Percentiles rank a stretch among this genome's conserved stretches.
phyloP scores from a whole-genome alignment of 37 sponge, comb jelly and placozoan species.

The Sycon ciliatum region DNA sequence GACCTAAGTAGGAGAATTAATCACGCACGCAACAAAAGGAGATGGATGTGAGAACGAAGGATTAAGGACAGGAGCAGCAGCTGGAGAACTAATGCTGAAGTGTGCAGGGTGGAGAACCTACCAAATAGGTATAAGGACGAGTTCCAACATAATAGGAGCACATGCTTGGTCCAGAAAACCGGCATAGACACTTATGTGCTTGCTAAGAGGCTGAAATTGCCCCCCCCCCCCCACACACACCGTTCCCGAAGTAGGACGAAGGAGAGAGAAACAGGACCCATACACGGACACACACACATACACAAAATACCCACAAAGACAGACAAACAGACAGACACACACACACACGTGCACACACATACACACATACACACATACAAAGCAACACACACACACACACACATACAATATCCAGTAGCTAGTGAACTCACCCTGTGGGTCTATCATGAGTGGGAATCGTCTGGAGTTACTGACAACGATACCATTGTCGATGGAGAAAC shows the following conservation, averaged over 20 bases:
- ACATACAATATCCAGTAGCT: too few species aligned
- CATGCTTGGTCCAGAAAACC: too few species aligned
- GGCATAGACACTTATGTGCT: too few species aligned
- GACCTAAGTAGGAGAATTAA: slow-evolving; percentile 46
- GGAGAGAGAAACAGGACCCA: too few species aligned
- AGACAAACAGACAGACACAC: too few species aligned
- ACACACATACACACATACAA: background rate
- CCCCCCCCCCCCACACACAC: background rate
- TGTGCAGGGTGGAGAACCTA: too few species aligned
- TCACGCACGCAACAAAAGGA: background rate
- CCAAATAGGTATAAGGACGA: too few species aligned
- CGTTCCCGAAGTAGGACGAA: too few species aligned
- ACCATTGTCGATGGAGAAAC: slow-evolving; percentile 93
- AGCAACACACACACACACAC: background rate
- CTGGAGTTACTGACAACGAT: slow-evolving; percentile 80
- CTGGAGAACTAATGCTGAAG: background rate
- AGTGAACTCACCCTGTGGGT: slow-evolving; percentile 87
- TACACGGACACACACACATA: too few species aligned
- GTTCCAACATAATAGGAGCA: too few species aligned
- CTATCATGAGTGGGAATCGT: slow-evolving; percentile 97
- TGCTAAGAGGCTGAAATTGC: too few species aligned
- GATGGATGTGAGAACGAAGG: background rate
- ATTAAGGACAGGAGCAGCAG: background rate
- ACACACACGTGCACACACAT: background rate
- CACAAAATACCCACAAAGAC: too few species aligned